These are phyloP conservation scores for Chromis chromis DNA, from an alignment of 2,797 vertebrate genomes.

Conservation along the genomic window DNA sequence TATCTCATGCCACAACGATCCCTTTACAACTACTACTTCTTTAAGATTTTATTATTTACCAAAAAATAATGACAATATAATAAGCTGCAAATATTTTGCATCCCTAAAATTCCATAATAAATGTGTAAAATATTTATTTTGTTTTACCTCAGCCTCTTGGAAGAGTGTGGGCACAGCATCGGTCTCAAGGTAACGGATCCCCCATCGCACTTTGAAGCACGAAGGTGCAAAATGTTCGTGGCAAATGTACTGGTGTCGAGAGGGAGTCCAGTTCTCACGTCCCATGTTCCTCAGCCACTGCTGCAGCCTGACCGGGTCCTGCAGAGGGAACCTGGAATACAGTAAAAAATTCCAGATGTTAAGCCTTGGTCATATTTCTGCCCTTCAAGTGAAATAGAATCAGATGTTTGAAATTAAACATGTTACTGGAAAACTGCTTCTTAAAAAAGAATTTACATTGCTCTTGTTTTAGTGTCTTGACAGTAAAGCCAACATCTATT, in stretches of 20 bases:
- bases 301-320: conserved; percentile 80
- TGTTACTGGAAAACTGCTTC: background rate
- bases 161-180: conserved; percentile 85
- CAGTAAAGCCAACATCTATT: too few species aligned
- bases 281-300: conserved; percentile 86
- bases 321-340: conserved; percentile 83
- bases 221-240: conserved; percentile 84
- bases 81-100: too few species aligned
- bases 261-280: conserved; percentile 82
- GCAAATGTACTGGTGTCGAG: conserved; percentile 86
- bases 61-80: background rate
- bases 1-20: too few species aligned
- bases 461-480: too few species aligned
- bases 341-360: background rate
- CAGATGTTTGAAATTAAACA: background rate
- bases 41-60: background rate
- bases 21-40: background rate
- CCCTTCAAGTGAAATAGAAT: background rate
- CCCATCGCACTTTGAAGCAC: conserved; percentile 85
- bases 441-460: background rate
- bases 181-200: conserved; percentile 81
- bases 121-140: background rate
- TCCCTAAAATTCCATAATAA: background rate
- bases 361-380: background rate
- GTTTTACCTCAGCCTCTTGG: conserved; percentile 59